These are phyloP conservation scores for Caenorhabditis sinica DNA, from an alignment of 2,888 invertebrate genomes.

Conservation along the genomic window DNA sequence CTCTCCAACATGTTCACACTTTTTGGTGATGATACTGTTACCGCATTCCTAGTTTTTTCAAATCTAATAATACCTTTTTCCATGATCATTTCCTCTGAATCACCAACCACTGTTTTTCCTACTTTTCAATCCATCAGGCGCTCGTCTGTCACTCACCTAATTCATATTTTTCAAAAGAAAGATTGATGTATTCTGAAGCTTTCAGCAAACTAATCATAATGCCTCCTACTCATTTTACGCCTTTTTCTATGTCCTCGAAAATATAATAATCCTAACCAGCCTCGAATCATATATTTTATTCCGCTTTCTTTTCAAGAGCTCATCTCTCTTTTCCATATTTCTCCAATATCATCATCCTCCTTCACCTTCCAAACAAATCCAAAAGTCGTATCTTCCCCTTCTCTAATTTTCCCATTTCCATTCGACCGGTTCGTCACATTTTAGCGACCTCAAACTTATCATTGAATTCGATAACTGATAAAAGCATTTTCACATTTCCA, in stretches of 20 bases:
- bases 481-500: constrained; percentile 33
- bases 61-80: neutral
- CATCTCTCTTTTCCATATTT: constrained; percentile 12
- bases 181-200: neutral
- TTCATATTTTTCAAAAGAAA: neutral
- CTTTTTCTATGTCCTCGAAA: constrained; percentile 15
- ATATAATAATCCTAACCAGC: constrained; percentile 31
- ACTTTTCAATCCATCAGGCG: neutral
- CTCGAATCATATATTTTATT: constrained; percentile 54
- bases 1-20: neutral
- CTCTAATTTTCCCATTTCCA: neutral
- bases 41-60: neutral
- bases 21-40: constrained; percentile 11
- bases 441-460: constrained; percentile 35
- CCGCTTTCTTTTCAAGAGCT: constrained; percentile 31
- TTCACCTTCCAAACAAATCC: neutral
- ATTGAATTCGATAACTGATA: constrained; percentile 28
- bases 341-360: neutral
- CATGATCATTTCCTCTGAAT: neutral
- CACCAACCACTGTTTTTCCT: neutral
- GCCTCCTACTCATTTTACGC: constrained; percentile 3
- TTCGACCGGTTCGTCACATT: constrained; percentile 12
- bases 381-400: constrained; percentile 1
- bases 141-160: neutral
- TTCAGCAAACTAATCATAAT: neutral